Evolutionary conservation across 2,888 invertebrate species (phyloP), one percentile per base, ranked within the genome.

Genomic region (Drosophila pegasa): DNA sequence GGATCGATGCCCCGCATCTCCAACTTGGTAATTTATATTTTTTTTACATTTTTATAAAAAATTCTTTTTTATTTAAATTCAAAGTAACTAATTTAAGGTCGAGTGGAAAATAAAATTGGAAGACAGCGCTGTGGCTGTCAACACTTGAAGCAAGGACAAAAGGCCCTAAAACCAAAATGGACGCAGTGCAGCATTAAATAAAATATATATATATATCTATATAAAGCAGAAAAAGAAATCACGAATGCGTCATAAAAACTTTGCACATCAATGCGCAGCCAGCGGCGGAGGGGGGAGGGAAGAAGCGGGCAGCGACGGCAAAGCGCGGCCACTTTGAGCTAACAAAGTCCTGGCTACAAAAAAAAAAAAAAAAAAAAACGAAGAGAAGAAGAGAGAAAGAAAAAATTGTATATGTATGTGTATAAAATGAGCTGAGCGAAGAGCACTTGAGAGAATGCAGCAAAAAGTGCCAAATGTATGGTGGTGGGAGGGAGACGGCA

Each of bases 1-100:
- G 90, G 91, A 90, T 90, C 90, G 89, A 90, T 90, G 80, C 90
- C 89, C 90, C 90, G 90, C 91, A 90, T 90, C 91, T 90, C 90
- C 90, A 90, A 52, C 14, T 22, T 25, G 51, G 35, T 35, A 6
- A 20, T 8, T 33, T 48, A 37, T 40, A 16, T 59, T 52, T 31
- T 52, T 31, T 41, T 20, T 43, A 22, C 2, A 18, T 18, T 40
- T 35, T 16, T 8, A n/a, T 27, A 35, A 9, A 14, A 18, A 38
- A 2, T 38, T 38, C n/a, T 38, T 35, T 10, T 1, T 38, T 14
- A 52, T 29, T 52, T 52, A 9, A 12, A 29, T 3, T 52, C 6
- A 35, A 55, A 45, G 8, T 41, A 40, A n/a, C 48, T 58, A 56
- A 75, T 75, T 75, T 71, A 62, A 75, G 20, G 22, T 56, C 41